A percentile compares a stretch with the other conserved stretches of the same genome.
Conservation (phyloP, 1,140 invertebrate species). For the Procambarus virginalis region DNA sequence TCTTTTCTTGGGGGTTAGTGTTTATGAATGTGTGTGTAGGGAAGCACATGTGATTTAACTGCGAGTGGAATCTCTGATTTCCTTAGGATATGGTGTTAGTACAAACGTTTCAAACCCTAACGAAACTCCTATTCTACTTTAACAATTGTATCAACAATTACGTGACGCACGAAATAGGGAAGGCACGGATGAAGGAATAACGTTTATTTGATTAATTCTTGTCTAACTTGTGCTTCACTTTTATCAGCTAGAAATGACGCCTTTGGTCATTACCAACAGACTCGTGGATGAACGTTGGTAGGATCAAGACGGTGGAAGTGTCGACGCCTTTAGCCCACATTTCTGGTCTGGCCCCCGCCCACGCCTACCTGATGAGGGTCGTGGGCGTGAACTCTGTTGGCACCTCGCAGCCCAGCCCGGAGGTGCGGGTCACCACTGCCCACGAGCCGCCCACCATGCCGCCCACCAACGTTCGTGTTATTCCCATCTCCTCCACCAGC, state of each 20-base stretch:
- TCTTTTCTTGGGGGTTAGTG: too few species aligned
- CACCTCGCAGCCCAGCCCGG: conserved; percentile 61
- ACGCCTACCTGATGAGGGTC: conserved; percentile 73
- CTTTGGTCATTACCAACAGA: conserved; percentile 15
- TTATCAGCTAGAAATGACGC: background rate
- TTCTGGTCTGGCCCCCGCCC: conserved; percentile 71
- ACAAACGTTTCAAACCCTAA: too few species aligned
- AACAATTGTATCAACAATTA: too few species aligned
- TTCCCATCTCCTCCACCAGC: conserved; percentile 62
- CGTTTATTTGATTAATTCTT: background rate
- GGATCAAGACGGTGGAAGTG: conserved; percentile 35
- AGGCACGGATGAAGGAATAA: background rate
- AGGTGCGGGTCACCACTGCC: conserved; percentile 70
- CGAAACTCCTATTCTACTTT: too few species aligned
- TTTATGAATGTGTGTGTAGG: too few species aligned
- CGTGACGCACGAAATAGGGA: too few species aligned
- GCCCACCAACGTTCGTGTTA: conserved; percentile 73
- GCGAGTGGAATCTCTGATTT: too few species aligned
- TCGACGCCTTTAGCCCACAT: background rate
- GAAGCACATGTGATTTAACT: too few species aligned
- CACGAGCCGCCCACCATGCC: conserved; percentile 75
- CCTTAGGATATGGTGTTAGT: too few species aligned
- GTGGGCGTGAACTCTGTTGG: conserved; percentile 74
- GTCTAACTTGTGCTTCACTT: background rate
- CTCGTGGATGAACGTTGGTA: conserved; percentile 48